phyloP scores from a whole-genome alignment of 2,113 vertebrate species.

The Colossoma macropomum region DNA sequence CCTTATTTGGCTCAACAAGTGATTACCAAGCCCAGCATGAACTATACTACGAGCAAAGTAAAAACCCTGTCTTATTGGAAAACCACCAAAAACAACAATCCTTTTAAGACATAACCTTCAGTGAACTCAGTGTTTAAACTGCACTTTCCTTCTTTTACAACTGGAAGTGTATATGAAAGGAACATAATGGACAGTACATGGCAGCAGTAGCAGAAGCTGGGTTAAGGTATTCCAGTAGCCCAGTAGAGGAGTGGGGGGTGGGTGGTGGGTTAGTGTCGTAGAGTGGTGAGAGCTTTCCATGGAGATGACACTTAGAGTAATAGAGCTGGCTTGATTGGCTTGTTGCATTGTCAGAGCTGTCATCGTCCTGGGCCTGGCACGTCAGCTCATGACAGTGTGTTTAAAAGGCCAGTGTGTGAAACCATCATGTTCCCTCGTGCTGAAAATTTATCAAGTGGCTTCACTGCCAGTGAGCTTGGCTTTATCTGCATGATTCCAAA shows the following conservation, averaged over 20 bases:
- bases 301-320: conserved; percentile 59
- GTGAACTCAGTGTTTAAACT: neutral
- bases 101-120: neutral
- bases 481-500: conserved; percentile 21
- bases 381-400: conserved; percentile 51
- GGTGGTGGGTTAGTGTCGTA: conserved; percentile 13
- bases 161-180: conserved; percentile 1
- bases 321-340: conserved; percentile 59
- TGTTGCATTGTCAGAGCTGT: conserved; percentile 61
- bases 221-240: conserved; percentile 12
- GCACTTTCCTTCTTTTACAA: conserved; percentile 20
- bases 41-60: neutral
- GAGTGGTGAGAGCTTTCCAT: conserved; percentile 36
- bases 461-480: conserved; percentile 15
- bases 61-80: neutral
- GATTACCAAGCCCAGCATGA: neutral
- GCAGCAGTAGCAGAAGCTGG: conserved; percentile 15
- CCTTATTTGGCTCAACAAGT: neutral
- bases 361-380: conserved; percentile 25
- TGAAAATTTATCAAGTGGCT: conserved; percentile 56
- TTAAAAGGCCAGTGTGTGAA: conserved; percentile 57
- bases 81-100: neutral
- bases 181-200: conserved; percentile 19
- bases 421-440: conserved; percentile 48
- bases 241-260: conserved; percentile 21